Percentiles rank a stretch among this genome's conserved stretches.
These are phyloP conservation scores for Magallana nippona DNA, from an alignment of 2,888 invertebrate genomes.

Conservation along the genomic window DNA sequence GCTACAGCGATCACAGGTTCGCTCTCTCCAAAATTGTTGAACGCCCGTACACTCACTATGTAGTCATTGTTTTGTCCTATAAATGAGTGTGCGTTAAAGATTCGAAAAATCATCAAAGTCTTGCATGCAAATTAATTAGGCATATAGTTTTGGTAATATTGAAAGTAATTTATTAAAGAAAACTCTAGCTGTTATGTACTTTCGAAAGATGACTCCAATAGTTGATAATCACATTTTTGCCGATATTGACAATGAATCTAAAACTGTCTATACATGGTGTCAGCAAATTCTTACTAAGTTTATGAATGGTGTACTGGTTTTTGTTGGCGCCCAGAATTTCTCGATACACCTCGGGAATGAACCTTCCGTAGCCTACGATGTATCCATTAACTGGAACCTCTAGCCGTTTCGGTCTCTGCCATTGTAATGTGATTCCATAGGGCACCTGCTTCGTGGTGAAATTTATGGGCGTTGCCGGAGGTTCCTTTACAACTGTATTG, in stretches of 20 bases:
- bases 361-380: slow-evolving; percentile 67
- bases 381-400: slow-evolving; percentile 64
- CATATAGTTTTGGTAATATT: too few species aligned
- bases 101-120: too few species aligned
- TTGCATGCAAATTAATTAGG: too few species aligned
- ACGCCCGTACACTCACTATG: slow-evolving; percentile 68
- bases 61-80: slow-evolving; percentile 65
- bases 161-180: too few species aligned
- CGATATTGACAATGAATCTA: too few species aligned
- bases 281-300: slow-evolving; percentile 57
- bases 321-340: slow-evolving; percentile 52
- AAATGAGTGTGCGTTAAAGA: background rate
- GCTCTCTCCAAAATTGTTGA: slow-evolving; percentile 69
- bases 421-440: slow-evolving; percentile 50
- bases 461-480: slow-evolving; percentile 52
- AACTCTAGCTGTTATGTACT: too few species aligned
- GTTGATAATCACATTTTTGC: too few species aligned
- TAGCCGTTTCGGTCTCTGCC: slow-evolving; percentile 57
- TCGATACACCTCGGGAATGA: slow-evolving; percentile 68
- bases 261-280: background rate
- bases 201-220: too few species aligned
- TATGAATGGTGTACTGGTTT: slow-evolving; percentile 48
- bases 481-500: slow-evolving; percentile 48
- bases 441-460: slow-evolving; percentile 47
- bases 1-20: slow-evolving; percentile 55